Conservation (phyloP, 2,113 vertebrate species). For the Sinocyclocheilus anshuiensis region DNA sequence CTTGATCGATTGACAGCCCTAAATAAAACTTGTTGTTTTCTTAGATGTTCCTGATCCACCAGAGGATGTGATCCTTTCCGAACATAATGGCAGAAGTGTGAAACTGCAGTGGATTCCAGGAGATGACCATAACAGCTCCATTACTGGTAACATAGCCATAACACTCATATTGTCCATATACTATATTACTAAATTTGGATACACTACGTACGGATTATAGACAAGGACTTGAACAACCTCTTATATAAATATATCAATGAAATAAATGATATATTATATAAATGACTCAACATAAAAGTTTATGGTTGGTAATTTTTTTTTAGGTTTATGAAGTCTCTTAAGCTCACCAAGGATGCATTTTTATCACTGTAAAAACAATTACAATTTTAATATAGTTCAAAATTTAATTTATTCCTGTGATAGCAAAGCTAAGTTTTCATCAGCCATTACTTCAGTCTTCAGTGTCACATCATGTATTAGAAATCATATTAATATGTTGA, state of each 20-base stretch:
- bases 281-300: background rate
- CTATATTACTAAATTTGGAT: background rate
- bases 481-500: background rate
- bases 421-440: background rate
- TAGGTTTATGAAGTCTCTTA: background rate
- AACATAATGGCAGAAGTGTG: slow-evolving; percentile 82
- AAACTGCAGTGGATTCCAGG: slow-evolving; percentile 87
- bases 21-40: slow-evolving; percentile 54
- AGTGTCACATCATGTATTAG: background rate
- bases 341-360: too few species aligned
- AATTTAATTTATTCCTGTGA: background rate
- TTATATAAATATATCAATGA: background rate
- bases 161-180: slow-evolving; percentile 8
- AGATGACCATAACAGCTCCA: slow-evolving; percentile 84
- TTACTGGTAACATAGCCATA: slow-evolving; percentile 78
- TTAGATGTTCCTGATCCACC: slow-evolving; percentile 89
- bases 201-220: background rate
- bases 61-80: slow-evolving; percentile 81
- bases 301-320: background rate
- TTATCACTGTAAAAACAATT: too few species aligned
- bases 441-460: background rate
- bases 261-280: background rate
- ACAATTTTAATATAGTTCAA: too few species aligned
- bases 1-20: slow-evolving; percentile 1
- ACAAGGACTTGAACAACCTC: too few species aligned